These are phyloP conservation scores for Penaeus monodon DNA, from an alignment of 2,888 invertebrate genomes.

Conservation along the genomic window DNA sequence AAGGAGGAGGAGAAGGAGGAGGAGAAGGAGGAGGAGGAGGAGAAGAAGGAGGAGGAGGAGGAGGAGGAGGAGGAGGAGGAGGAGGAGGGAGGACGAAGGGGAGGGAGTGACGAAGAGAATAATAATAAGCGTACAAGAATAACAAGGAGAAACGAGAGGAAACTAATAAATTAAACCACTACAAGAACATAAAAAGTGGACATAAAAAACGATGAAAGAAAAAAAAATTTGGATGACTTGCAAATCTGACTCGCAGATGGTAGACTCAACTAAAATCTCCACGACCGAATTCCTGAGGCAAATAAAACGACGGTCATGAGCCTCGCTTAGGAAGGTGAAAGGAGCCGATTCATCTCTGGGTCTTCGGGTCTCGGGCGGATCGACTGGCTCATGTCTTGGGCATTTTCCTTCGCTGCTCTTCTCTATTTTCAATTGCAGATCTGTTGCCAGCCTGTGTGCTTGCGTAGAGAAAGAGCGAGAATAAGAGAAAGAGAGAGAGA, in stretches of 20 bases:
- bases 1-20: not conserved
- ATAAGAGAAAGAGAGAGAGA: not conserved
- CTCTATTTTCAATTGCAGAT: not conserved
- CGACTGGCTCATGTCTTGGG: no score
- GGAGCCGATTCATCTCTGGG: no score
- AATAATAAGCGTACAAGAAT: no score
- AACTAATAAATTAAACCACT: not conserved
- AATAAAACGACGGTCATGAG: no score
- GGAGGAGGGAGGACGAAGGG: not conserved
- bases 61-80: not conserved
- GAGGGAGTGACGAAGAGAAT: no score
- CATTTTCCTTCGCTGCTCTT: no score
- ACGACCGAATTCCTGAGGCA: no score
- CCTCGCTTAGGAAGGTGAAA: no score
- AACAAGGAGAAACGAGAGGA: not conserved
- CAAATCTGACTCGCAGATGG: not conserved
- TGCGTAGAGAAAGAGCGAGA: no score
- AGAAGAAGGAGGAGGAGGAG: no score
- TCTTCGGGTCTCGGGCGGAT: no score
- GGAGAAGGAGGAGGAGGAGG: not conserved
- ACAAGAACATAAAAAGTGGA: not conserved
- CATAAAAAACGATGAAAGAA: not conserved
- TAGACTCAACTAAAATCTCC: no score
- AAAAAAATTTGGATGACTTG: not conserved
- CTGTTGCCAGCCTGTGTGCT: not conserved